A percentile compares a stretch with the other conserved stretches of the same genome.
These are phyloP conservation scores for Megathymus violae DNA, from an alignment of 1,140 invertebrate species.

Conservation along the genomic window DNA sequence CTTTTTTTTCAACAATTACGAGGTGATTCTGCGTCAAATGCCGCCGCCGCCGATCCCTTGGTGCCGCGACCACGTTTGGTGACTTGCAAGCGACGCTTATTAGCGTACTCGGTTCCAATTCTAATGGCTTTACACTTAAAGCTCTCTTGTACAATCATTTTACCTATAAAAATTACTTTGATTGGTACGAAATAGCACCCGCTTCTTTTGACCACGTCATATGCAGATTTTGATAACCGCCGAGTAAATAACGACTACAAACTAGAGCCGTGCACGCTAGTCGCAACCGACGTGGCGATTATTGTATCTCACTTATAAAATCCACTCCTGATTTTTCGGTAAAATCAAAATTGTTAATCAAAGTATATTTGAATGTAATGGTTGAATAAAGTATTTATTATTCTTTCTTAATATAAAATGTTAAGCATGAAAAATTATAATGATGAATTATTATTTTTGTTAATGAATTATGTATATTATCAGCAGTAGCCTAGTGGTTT, in stretches of 20 bases:
- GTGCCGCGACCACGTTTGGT: conserved; percentile 31
- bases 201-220: background rate
- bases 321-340: too few relatives aligned
- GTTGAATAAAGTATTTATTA: too few relatives aligned
- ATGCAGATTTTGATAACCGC: background rate
- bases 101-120: conserved; percentile 44
- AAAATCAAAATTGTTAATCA: too few relatives aligned
- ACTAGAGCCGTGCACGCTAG: background rate
- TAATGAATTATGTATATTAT: too few relatives aligned
- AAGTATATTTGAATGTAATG: too few relatives aligned
- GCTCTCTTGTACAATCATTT: conserved; percentile 33
- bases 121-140: conserved; percentile 35
- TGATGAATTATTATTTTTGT: too few relatives aligned
- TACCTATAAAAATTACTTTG: conserved; percentile 18
- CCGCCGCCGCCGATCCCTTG: background rate
- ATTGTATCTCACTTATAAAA: too few relatives aligned
- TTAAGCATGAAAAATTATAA: too few relatives aligned
- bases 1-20: too few relatives aligned
- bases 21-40: background rate
- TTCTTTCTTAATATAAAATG: too few relatives aligned
- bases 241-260: background rate
- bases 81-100: conserved; percentile 67
- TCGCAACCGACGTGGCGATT: too few relatives aligned
- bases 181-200: conserved; percentile 10
- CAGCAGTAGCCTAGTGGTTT: too few relatives aligned